These are phyloP conservation scores for Diadumene lineata DNA, from an alignment of 92 coral and sea anemone genomes.

Conservation along the genomic window DNA sequence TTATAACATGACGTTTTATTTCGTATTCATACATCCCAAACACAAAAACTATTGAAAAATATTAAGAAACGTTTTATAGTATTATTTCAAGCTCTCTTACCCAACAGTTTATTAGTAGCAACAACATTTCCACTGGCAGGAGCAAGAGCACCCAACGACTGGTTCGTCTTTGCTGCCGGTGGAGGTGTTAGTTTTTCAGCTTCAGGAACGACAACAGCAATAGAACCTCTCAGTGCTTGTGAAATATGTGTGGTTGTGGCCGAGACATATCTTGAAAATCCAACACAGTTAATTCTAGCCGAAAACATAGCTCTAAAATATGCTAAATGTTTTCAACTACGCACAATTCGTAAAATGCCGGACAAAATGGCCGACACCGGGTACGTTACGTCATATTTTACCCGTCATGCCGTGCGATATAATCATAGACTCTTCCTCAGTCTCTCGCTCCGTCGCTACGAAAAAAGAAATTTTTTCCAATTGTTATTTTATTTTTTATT, in stretches of 20 bases:
- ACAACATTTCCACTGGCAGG: conserved; percentile 71
- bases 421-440: too few species aligned
- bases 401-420: conserved; percentile 55
- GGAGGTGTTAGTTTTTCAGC: conserved; percentile 70
- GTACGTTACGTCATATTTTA: conserved; percentile 54
- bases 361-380: conserved; percentile 58
- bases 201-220: conserved; percentile 73
- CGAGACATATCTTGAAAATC: conserved; percentile 84
- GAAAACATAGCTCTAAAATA: conserved; percentile 71
- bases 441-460: too few species aligned
- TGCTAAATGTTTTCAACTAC: conserved; percentile 13
- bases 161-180: conserved; percentile 55
- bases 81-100: conserved; percentile 30
- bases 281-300: conserved; percentile 81
- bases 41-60: background rate
- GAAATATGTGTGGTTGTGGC: conserved; percentile 92
- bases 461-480: too few species aligned
- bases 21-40: too few species aligned
- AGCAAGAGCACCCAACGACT: conserved; percentile 45
- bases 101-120: conserved; percentile 69
- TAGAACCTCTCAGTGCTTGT: conserved; percentile 72
- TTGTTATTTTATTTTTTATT: too few species aligned
- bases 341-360: conserved; percentile 69
- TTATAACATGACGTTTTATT: too few species aligned
- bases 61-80: background rate